Evolutionary conservation across 1,140 invertebrate species (phyloP).

Genomic region (Caligus rogercresseyi): DNA sequence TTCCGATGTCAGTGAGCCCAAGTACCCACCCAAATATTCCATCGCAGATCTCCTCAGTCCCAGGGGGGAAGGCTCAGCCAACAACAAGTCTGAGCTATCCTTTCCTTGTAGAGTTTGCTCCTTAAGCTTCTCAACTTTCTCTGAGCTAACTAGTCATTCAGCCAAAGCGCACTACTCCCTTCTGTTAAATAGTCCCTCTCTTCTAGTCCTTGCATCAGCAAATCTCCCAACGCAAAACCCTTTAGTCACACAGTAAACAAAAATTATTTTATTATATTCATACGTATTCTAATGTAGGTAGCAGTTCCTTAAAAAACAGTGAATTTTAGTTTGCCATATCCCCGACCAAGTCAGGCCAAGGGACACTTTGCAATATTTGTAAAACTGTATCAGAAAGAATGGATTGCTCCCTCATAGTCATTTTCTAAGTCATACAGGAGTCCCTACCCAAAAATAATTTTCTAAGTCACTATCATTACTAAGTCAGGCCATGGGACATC

Average conservation of each 20-base stretch:
- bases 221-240: neutral
- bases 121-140: neutral
- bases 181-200: neutral
- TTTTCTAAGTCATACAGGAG: too few species aligned
- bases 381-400: too few species aligned
- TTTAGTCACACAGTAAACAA: neutral
- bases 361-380: neutral
- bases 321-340: neutral
- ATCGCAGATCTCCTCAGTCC: slow-evolving; percentile 11
- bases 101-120: slow-evolving; percentile 7
- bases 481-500: too few species aligned
- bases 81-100: neutral
- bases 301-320: neutral
- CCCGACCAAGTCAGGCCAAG: neutral
- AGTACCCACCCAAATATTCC: neutral
- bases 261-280: neutral
- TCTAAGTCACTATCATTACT: too few species aligned
- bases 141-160: slow-evolving; percentile 3
- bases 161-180: slow-evolving; percentile 3
- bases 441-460: too few species aligned
- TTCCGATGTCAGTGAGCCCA: neutral
- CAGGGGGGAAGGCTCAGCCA: neutral
- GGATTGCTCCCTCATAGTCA: too few species aligned
- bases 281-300: neutral
- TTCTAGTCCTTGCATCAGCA: neutral